Base-by-base conservation (phyloP, 2,113 vertebrate genomes). In the Elephantulus edwardii region DNA sequence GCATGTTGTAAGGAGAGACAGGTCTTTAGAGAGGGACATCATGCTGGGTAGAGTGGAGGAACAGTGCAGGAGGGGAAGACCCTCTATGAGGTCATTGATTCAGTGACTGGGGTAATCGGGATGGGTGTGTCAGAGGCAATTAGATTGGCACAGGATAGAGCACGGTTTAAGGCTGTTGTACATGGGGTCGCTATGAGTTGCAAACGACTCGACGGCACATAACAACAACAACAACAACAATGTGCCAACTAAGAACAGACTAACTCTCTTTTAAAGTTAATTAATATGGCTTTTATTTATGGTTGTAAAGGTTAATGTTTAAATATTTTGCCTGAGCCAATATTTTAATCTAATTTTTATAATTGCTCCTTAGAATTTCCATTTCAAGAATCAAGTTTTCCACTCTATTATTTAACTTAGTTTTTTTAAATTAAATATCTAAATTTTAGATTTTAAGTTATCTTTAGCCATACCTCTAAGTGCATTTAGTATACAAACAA, bases 401-500 rank as follows among this genome's bases (percentile, higher is more conserved):
- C 3, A n/a, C 24, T 58, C n/a, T 50, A 35, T 81, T 35, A 50
- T 58, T 83, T 70, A 82, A 50, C 14, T 22, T 91, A 20, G 5
- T 85, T 30, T 48, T 74, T 93, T 89, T 89, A 90, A n/a, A 92
- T 89, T 40, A 84, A 72, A 35, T 40, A 58, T 58, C 42, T 56
- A 87, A 93, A 76, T 14, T 48, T 94, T 58, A 75, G 42, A 91
- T 62, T 91, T 28, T 68, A 81, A 86, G 8, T 90, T 68, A 44
- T 42, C 20, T 68, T 1, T 78, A 85, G 38, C 42, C 90, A 35
- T 44, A 62, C 24, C 11, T n/a, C 83, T 60, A 60, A 44, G 62
- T 82, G 35, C 52, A 11, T 86, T 56, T 62, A 78, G 56, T 44
- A 62, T 80, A 66, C 28, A 83, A 30, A 58, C 74, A 82, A 89